These are phyloP conservation scores for Buteo buteo DNA, from an alignment of 2,113 vertebrate species.

Conservation along the genomic window DNA sequence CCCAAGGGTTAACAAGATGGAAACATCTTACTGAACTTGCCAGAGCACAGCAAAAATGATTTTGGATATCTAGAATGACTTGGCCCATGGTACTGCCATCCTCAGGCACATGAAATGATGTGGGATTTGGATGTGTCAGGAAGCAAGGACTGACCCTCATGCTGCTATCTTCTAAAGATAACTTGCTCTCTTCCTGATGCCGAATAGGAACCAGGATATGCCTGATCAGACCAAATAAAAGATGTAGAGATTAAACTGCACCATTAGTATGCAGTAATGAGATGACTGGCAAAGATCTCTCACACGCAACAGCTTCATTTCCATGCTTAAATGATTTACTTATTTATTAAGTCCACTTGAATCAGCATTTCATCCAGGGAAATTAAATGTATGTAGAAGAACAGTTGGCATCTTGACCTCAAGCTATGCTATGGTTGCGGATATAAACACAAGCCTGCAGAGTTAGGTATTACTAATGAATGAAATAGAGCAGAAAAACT, in stretches of 20 bases:
- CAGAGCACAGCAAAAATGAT: background rate
- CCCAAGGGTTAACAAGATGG: background rate
- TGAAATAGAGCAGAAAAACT: background rate
- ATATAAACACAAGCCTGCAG: background rate
- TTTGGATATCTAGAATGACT: background rate
- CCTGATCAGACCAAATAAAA: conserved; percentile 26
- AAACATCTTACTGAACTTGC: background rate
- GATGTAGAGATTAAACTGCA: conserved; percentile 48
- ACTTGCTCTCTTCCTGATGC: background rate
- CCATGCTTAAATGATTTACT: background rate
- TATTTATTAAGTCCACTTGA: conserved; percentile 32
- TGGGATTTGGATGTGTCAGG: background rate
- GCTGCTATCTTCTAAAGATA: conserved; percentile 7
- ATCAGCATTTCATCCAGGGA: conserved; percentile 36
- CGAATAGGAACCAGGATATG: background rate
- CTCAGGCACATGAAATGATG: background rate
- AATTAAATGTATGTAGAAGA: conserved; percentile 26
- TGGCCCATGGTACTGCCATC: background rate
- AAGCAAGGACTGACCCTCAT: background rate
- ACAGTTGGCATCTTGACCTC: background rate
- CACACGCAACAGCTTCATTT: conserved; percentile 37
- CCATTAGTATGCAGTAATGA: conserved; percentile 8
- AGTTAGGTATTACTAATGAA: background rate
- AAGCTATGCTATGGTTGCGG: background rate
- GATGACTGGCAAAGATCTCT: conserved; percentile 40